These are phyloP conservation scores for Frieseomelitta varia DNA, from an alignment of 1,140 invertebrate genomes.

Conservation along the genomic window DNA sequence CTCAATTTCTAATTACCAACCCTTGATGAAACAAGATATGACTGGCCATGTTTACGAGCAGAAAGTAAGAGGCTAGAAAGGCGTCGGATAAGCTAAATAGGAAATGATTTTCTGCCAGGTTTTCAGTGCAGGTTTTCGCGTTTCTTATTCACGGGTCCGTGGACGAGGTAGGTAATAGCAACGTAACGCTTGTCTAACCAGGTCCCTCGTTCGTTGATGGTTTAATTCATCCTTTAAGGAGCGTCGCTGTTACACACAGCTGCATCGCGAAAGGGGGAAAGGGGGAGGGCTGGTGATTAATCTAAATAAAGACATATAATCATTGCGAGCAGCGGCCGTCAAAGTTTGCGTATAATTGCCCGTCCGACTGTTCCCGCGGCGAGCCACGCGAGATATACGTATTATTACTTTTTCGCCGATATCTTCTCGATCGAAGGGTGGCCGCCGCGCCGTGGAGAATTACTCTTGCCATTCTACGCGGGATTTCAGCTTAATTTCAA, in stretches of 20 bases:
- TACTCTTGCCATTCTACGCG: background rate
- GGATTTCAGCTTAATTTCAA: background rate
- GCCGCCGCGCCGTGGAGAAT: background rate
- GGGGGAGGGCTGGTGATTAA: conserved; percentile 5
- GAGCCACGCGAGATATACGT: background rate
- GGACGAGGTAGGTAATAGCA: background rate
- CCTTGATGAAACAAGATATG: background rate
- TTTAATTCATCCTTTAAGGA: conserved; percentile 39
- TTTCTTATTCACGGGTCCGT: conserved; percentile 18
- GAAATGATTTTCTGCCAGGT: conserved; percentile 56
- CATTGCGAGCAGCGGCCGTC: background rate
- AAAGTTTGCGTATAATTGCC: conserved; percentile 26
- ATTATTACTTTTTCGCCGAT: background rate
- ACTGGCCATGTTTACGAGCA: background rate
- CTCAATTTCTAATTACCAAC: no score
- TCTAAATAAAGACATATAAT: conserved; percentile 40
- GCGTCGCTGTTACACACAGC: conserved; percentile 25
- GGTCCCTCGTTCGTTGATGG: conserved; percentile 29
- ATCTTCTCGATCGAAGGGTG: background rate
- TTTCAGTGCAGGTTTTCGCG: conserved; percentile 18
- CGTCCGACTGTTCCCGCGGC: background rate
- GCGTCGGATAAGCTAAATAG: conserved; percentile 2
- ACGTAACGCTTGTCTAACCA: conserved; percentile 34
- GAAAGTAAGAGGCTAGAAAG: conserved; percentile 22
- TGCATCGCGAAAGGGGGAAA: background rate